A percentile compares a stretch with the other conserved stretches of the same genome.
These are phyloP conservation scores for Diachrysia chrysitis DNA, from an alignment of 2,888 invertebrate genomes.

Conservation along the genomic window DNA sequence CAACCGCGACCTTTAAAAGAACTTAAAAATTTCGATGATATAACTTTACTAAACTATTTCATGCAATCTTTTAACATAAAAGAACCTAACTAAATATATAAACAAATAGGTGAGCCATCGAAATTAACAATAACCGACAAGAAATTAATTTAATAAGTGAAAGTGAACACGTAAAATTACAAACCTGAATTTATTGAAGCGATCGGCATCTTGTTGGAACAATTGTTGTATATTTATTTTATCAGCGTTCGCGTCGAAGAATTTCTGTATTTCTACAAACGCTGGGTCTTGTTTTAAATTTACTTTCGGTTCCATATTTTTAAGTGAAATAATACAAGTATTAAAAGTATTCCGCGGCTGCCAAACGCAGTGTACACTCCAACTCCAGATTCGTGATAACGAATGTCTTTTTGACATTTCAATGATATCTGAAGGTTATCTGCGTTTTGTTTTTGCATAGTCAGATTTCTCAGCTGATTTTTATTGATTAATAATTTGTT, in stretches of 20 bases:
- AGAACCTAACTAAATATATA: not conserved
- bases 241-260: slow-evolving; percentile 92
- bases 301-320: slow-evolving; percentile 83
- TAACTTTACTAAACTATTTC: slow-evolving; percentile 36
- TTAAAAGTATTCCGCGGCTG: slow-evolving; percentile 50
- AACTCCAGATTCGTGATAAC: slow-evolving; percentile 75
- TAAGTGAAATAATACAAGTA: slow-evolving; percentile 65
- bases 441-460: slow-evolving; percentile 70
- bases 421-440: slow-evolving; percentile 86
- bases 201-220: slow-evolving; percentile 93
- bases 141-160: slow-evolving; percentile 25
- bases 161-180: slow-evolving; percentile 38
- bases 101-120: not conserved
- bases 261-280: slow-evolving; percentile 93
- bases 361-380: slow-evolving; percentile 65
- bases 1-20: slow-evolving; percentile 73
- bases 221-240: slow-evolving; percentile 95
- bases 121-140: slow-evolving; percentile 31
- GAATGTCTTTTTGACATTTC: slow-evolving; percentile 85
- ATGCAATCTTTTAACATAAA: not conserved
- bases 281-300: slow-evolving; percentile 89
- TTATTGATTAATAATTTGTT: not conserved
- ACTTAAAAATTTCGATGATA: slow-evolving; percentile 60
- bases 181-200: slow-evolving; percentile 97
- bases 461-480: slow-evolving; percentile 17